Percentiles rank a stretch among this genome's conserved stretches.
Evolutionary conservation across 2,113 vertebrate genomes (phyloP).

Genomic region (Trichomycterus rosablanca): DNA sequence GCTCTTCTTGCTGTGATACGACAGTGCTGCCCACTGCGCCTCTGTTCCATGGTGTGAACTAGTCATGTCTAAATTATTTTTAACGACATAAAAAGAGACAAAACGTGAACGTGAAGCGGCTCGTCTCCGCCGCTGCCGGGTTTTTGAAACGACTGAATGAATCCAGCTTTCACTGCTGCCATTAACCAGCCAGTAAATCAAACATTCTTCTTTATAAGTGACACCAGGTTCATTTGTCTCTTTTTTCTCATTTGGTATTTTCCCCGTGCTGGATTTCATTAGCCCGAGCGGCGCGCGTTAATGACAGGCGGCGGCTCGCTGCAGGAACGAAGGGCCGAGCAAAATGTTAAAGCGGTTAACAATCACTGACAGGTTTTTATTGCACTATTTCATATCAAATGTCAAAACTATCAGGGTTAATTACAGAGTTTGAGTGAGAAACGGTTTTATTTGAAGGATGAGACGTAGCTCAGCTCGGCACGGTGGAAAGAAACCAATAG

Average conservation of each 20-base stretch:
- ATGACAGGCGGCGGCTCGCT: constrained; percentile 20
- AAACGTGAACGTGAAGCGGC: too few relatives aligned
- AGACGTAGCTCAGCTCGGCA: too few relatives aligned
- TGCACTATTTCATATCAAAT: constrained; percentile 22
- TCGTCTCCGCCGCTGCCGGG: constrained; percentile 22
- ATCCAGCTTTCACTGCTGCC: constrained; percentile 18
- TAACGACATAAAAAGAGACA: too few relatives aligned
- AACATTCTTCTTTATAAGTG: constrained; percentile 14
- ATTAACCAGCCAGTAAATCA: constrained; percentile 24
- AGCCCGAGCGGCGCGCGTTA: constrained; percentile 19
- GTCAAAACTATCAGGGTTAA: constrained; percentile 26
- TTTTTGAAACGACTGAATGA: constrained; percentile 28
- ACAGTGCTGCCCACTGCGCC: too few relatives aligned
- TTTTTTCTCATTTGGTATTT: constrained; percentile 15
- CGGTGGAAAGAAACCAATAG: too few relatives aligned
- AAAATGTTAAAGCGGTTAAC: constrained; percentile 19
- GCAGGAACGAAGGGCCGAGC: constrained; percentile 3
- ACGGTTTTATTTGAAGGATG: too few relatives aligned
- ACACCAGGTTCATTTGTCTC: constrained; percentile 29
- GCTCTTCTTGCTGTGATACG: too few relatives aligned
- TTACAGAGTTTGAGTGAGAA: constrained; percentile 6
- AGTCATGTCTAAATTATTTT: too few relatives aligned
- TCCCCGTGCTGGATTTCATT: constrained; percentile 32
- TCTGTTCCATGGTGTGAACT: too few relatives aligned
- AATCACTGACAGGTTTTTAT: constrained; percentile 32